Evolutionary conservation across 2,797 vertebrate species (phyloP).

Genomic region (Myotis pilosus): DNA sequence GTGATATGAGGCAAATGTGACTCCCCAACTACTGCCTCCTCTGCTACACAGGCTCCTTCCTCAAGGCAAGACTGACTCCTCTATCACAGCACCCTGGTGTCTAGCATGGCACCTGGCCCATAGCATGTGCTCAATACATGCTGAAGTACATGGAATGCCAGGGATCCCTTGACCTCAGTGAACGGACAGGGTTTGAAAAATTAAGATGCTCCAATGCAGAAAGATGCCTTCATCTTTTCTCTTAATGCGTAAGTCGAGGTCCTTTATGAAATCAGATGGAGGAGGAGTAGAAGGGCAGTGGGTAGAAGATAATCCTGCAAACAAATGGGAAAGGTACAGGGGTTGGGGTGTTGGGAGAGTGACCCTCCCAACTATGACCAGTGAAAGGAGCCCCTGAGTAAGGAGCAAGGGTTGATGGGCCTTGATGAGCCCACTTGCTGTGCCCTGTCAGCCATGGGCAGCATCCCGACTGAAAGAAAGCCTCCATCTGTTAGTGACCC

Average conservation of each 20-base stretch:
- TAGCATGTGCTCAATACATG: background rate
- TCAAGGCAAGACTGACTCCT: background rate
- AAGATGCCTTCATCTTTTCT: background rate
- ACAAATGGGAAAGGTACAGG: background rate
- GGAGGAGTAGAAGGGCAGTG: too few relatives aligned
- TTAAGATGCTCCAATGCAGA: background rate
- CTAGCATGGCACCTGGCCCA: background rate
- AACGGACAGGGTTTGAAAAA: background rate
- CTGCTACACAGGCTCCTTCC: background rate
- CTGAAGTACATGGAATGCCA: background rate
- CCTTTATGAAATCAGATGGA: background rate
- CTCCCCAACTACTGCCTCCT: background rate
- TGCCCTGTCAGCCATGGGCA: background rate
- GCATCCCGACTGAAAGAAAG: background rate
- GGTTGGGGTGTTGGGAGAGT: background rate
- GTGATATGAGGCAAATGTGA: too few relatives aligned
- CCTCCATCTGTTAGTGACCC: background rate
- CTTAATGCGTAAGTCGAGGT: background rate
- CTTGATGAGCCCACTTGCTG: background rate
- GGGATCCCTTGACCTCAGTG: background rate
- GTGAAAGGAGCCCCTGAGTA: background rate
- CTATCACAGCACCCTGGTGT: background rate
- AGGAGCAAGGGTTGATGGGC: background rate
- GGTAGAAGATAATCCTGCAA: background rate
- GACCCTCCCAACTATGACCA: background rate